These are phyloP conservation scores for Mormyrops boulengeri DNA, from an alignment of 2,797 vertebrate species.

Conservation along the genomic window DNA sequence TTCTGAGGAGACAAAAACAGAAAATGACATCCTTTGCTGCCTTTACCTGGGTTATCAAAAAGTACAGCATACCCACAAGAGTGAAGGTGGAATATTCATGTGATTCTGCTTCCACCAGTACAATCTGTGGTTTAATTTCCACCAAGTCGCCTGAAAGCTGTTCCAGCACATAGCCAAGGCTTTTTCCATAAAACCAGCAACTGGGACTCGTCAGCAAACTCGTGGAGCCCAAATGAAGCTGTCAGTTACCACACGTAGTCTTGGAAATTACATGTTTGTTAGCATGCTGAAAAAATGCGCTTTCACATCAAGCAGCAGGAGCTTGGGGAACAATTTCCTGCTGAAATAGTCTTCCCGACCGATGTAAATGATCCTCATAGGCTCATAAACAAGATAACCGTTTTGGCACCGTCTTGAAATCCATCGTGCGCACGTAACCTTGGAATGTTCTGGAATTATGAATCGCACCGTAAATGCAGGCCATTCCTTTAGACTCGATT, in stretches of 20 bases:
- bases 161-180: slow-evolving; percentile 47
- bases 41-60: slow-evolving; percentile 33
- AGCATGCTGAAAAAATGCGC: slow-evolving; percentile 72
- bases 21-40: not conserved
- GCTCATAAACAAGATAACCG: slow-evolving; percentile 57
- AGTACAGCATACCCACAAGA: slow-evolving; percentile 47
- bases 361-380: slow-evolving; percentile 66
- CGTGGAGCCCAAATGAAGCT: slow-evolving; percentile 72
- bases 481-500: not conserved
- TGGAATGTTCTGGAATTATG: not conserved
- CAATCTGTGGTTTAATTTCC: slow-evolving; percentile 53
- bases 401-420: slow-evolving; percentile 40
- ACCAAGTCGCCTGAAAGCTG: slow-evolving; percentile 59
- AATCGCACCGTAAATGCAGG: not conserved
- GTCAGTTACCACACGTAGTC: slow-evolving; percentile 76
- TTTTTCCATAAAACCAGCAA: slow-evolving; percentile 59
- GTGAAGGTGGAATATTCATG: slow-evolving; percentile 50
- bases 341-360: slow-evolving; percentile 65
- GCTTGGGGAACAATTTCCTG: slow-evolving; percentile 70
- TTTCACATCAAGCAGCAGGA: slow-evolving; percentile 69
- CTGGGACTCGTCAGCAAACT: slow-evolving; percentile 58
- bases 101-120: slow-evolving; percentile 40
- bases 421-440: not conserved
- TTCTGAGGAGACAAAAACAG: not conserved
- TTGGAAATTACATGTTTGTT: slow-evolving; percentile 78